phyloP scores from a whole-genome alignment of 1,140 invertebrate genomes.

The Coelopa frigida region DNA sequence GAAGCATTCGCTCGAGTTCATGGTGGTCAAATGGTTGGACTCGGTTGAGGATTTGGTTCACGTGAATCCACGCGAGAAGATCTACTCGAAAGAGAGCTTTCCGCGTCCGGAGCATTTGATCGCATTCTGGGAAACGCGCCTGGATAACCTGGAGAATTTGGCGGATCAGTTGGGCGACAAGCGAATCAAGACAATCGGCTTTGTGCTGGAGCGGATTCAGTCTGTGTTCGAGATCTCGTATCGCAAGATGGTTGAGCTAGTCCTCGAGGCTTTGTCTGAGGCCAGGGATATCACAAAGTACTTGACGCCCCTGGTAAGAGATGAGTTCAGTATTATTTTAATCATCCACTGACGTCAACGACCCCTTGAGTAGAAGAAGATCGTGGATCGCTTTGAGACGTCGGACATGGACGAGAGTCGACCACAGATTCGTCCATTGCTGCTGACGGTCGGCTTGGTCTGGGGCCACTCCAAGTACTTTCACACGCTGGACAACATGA shows the following conservation, averaged over 20 bases:
- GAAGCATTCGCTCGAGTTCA: slow-evolving; percentile 61
- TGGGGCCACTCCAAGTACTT: slow-evolving; percentile 82
- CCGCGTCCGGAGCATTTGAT: slow-evolving; percentile 66
- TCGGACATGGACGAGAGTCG: slow-evolving; percentile 59
- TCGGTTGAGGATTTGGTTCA: slow-evolving; percentile 63
- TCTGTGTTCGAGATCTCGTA: slow-evolving; percentile 69
- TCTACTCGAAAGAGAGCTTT: slow-evolving; percentile 24
- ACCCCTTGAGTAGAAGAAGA: no score
- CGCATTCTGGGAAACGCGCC: slow-evolving; percentile 58
- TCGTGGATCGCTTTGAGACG: slow-evolving; percentile 65
- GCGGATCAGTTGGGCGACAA: slow-evolving; percentile 73
- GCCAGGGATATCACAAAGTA: slow-evolving; percentile 60
- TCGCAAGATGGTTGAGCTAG: slow-evolving; percentile 57
- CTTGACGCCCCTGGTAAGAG: slow-evolving; percentile 52
- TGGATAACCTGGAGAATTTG: slow-evolving; percentile 72
- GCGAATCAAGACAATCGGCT: slow-evolving; percentile 70
- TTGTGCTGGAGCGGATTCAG: slow-evolving; percentile 62
- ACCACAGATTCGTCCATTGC: slow-evolving; percentile 56
- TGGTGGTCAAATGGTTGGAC: slow-evolving; percentile 67
- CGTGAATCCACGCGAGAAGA: slow-evolving; percentile 25
- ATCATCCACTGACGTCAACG: not conserved
- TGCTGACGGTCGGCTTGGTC: slow-evolving; percentile 69
- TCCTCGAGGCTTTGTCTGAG: slow-evolving; percentile 56
- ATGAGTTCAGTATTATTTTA: not conserved
- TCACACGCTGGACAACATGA: slow-evolving; percentile 64